Percentiles rank a stretch among this genome's conserved stretches.
Evolutionary conservation across 2,888 invertebrate species (phyloP).

Genomic region (Pseudolycoriella hygida): DNA sequence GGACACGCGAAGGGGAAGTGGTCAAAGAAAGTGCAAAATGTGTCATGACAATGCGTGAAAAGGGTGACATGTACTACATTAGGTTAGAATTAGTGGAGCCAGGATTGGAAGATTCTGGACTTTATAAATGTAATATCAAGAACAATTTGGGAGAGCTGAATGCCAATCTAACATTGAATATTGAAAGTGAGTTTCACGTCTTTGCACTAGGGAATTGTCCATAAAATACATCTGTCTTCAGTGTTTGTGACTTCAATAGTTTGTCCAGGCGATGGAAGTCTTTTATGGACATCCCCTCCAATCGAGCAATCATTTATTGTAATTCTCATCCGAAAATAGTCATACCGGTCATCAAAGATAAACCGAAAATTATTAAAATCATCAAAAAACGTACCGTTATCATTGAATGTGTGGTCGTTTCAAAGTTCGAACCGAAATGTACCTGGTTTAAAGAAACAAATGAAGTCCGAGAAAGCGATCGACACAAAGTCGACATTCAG

Average conservation of each 20-base stretch:
- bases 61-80: constrained; percentile 68
- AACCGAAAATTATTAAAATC: constrained; percentile 79
- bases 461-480: constrained; percentile 48
- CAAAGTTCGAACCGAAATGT: constrained; percentile 82
- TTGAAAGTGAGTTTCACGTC: constrained; percentile 66
- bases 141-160: constrained; percentile 92
- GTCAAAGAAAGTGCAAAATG: constrained; percentile 69
- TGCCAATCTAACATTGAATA: constrained; percentile 91
- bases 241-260: no score
- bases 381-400: constrained; percentile 83
- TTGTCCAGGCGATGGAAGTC: no score
- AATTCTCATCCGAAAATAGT: constrained; percentile 35
- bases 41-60: constrained; percentile 58
- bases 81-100: constrained; percentile 78
- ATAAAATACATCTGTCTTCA: background rate
- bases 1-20: constrained; percentile 65
- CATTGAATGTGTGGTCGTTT: constrained; percentile 85
- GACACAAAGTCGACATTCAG: constrained; percentile 23
- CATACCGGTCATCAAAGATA: constrained; percentile 85
- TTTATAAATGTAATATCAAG: constrained; percentile 96
- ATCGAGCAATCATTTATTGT: no score
- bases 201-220: background rate
- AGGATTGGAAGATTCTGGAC: constrained; percentile 86
- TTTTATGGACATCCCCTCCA: no score
- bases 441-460: constrained; percentile 83